Percentiles rank a stretch among this genome's conserved stretches.
Conservation (phyloP, 2,113 vertebrate genomes). For the Colistium nudipinnis region DNA sequence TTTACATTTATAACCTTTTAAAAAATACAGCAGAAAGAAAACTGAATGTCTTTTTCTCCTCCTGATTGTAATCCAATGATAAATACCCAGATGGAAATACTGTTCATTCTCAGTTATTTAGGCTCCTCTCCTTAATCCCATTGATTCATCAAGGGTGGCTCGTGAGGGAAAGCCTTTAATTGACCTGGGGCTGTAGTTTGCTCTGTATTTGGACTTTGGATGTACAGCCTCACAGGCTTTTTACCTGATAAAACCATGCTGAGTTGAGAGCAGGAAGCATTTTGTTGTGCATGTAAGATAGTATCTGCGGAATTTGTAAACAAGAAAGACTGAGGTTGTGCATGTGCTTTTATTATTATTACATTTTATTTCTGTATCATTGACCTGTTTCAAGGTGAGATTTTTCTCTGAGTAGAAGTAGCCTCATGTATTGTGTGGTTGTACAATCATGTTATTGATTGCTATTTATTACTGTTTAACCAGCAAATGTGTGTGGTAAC, state of each 20-base stretch:
- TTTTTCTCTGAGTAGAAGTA: conserved; percentile 54
- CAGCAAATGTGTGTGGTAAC: conserved; percentile 43
- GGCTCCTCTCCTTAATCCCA: background rate
- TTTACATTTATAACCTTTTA: conserved; percentile 37
- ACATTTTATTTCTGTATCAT: background rate
- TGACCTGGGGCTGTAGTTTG: conserved; percentile 30
- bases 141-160: background rate
- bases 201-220: conserved; percentile 49
- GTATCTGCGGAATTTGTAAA: conserved; percentile 22
- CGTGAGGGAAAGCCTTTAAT: background rate
- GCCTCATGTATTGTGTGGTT: conserved; percentile 64
- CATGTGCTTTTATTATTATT: conserved; percentile 14
- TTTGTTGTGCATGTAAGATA: conserved; percentile 45
- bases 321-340: conserved; percentile 26
- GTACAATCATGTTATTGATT: conserved; percentile 56
- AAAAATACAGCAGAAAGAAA: conserved; percentile 24
- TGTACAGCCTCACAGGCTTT: conserved; percentile 63
- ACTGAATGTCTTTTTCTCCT: conserved; percentile 59
- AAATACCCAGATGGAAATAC: conserved; percentile 7
- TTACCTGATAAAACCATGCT: conserved; percentile 4
- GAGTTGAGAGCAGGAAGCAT: conserved; percentile 22
- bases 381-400: background rate
- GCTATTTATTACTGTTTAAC: conserved; percentile 64
- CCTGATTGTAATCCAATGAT: conserved; percentile 61
- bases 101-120: background rate